phyloP scores from a whole-genome alignment of 2,888 invertebrate genomes.

The Aromia moschata region DNA sequence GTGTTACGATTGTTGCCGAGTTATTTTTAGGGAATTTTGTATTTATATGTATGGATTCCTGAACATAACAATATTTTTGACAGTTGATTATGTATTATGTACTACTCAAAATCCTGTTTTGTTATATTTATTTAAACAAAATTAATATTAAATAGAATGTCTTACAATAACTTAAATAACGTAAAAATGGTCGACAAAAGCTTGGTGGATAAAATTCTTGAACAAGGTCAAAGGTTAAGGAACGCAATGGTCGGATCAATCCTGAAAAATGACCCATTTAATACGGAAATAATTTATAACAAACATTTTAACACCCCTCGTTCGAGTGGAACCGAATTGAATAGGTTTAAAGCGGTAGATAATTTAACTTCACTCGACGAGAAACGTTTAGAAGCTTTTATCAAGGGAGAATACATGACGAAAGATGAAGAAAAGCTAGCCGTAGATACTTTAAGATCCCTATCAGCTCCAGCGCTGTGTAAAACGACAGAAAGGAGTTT shows the following conservation, averaged over 20 bases:
- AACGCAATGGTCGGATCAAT: slow-evolving; percentile 61
- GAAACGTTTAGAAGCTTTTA: slow-evolving; percentile 53
- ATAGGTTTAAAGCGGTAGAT: neutral
- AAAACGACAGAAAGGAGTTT: slow-evolving; percentile 53
- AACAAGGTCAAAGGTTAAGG: slow-evolving; percentile 58
- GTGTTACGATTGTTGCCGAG: neutral
- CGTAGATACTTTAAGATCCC: slow-evolving; percentile 59
- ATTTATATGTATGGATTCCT: neutral
- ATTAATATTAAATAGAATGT: too few relatives aligned
- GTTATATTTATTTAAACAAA: too few relatives aligned
- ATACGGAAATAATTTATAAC: slow-evolving; percentile 46
- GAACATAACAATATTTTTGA: neutral
- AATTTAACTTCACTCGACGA: slow-evolving; percentile 32
- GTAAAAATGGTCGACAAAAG: slow-evolving; percentile 34
- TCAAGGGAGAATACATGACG: slow-evolving; percentile 61
- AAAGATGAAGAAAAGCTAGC: slow-evolving; percentile 59
- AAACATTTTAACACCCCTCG: slow-evolving; percentile 42
- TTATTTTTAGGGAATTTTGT: neutral
- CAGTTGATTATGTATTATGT: too few relatives aligned
- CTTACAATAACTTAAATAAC: slow-evolving; percentile 5
- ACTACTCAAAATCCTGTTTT: too few relatives aligned
- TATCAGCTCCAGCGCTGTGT: slow-evolving; percentile 59
- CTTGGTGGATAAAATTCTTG: slow-evolving; percentile 48
- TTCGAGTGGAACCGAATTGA: slow-evolving; percentile 23
- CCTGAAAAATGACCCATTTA: slow-evolving; percentile 58